Evolutionary conservation across 1,140 invertebrate genomes (phyloP).

Genomic region (Ostrea edulis): DNA sequence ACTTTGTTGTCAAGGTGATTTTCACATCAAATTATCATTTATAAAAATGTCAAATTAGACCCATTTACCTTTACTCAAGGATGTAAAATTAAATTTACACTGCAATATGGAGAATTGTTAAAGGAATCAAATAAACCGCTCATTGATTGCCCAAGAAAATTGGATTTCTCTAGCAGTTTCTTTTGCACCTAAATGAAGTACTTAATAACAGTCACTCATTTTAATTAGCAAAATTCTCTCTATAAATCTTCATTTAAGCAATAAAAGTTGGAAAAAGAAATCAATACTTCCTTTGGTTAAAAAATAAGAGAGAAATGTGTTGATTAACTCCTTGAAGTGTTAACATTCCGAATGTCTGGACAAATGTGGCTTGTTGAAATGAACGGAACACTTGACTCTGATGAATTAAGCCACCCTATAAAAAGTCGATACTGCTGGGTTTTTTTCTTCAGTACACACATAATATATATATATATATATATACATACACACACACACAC

Average conservation of each 20-base stretch:
- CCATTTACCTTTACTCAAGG: background rate
- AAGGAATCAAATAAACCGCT: background rate
- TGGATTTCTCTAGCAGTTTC: background rate
- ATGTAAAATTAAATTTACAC: background rate
- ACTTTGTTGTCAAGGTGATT: background rate
- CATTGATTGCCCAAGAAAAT: background rate
- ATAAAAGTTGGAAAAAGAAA: slow-evolving; percentile 17
- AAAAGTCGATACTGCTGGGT: no score
- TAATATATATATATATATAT: no score
- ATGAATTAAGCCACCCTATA: no score
- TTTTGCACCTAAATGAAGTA: background rate
- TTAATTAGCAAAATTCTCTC: background rate
- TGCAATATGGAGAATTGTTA: background rate
- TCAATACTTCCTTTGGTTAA: background rate
- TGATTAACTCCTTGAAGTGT: background rate
- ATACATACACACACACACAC: no score
- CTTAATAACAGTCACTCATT: background rate
- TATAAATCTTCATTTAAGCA: slow-evolving; percentile 22
- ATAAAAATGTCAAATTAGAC: background rate
- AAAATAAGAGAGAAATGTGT: background rate
- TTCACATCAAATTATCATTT: background rate
- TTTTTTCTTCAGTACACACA: no score
- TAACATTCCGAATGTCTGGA: background rate
- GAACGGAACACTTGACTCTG: no score
- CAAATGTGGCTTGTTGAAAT: no score